Percentiles rank a stretch among this genome's conserved stretches.
Evolutionary conservation across 2,888 invertebrate species (phyloP).

Genomic region (Morpho achilles): DNA sequence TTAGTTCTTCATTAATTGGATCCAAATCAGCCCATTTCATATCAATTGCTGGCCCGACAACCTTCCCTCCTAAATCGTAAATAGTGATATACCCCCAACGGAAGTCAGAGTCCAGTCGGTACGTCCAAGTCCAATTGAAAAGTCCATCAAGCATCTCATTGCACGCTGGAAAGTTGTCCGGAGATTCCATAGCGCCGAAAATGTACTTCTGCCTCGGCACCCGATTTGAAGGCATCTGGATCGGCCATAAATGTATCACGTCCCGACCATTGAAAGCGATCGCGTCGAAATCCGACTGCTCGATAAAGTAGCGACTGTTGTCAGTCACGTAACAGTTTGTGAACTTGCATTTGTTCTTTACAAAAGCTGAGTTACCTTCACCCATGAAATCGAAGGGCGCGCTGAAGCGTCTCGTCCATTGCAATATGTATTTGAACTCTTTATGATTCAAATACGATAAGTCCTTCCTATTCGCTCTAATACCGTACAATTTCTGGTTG

Average conservation of each 20-base stretch:
- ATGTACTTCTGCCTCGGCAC: conserved; percentile 48
- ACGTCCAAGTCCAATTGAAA: conserved; percentile 43
- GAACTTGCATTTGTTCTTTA: conserved; percentile 26
- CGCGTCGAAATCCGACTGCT: conserved; percentile 26
- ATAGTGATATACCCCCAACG: conserved; percentile 34
- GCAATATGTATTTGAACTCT: conserved; percentile 27
- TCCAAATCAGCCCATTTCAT: conserved; percentile 31
- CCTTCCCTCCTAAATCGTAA: conserved; percentile 27
- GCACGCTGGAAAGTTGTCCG: conserved; percentile 44
- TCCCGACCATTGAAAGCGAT: conserved; percentile 30
- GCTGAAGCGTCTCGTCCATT: conserved; percentile 26
- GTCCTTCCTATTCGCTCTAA: conserved; percentile 18
- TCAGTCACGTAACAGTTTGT: conserved; percentile 34
- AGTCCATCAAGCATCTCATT: conserved; percentile 33
- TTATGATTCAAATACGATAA: conserved; percentile 22
- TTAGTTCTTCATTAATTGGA: conserved; percentile 29
- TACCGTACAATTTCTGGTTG: conserved; percentile 17
- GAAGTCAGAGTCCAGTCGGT: conserved; percentile 34
- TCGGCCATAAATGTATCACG: conserved; percentile 23
- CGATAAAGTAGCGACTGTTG: conserved; percentile 19
- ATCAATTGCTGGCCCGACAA: conserved; percentile 30
- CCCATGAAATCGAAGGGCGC: conserved; percentile 30
- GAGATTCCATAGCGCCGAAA: conserved; percentile 50
- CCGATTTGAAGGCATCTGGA: conserved; percentile 30
- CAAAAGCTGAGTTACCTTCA: conserved; percentile 27